Evolutionary conservation across 2,888 invertebrate species (phyloP).

Genomic region (Agrotis puta): DNA sequence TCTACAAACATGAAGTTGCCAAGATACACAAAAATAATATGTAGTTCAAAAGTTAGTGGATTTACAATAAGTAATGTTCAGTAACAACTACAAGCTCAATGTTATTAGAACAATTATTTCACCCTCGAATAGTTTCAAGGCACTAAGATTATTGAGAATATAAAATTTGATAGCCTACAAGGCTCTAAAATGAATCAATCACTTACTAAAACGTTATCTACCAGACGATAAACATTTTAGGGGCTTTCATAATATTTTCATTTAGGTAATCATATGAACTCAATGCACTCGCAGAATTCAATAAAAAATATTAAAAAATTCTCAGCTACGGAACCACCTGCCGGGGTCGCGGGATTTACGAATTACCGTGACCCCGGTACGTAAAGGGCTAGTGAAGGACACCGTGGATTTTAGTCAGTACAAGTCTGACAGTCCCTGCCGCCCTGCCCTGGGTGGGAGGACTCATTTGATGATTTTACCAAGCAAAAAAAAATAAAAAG

Average conservation of each 20-base stretch:
- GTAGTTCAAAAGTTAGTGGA: not conserved
- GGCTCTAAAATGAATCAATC: constrained; percentile 15
- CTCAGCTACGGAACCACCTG: constrained; percentile 33
- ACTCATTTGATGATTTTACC: too few relatives aligned
- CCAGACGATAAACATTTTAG: constrained; percentile 7
- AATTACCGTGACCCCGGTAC: too few relatives aligned
- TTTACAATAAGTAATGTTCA: not conserved
- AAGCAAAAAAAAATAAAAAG: too few relatives aligned
- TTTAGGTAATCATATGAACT: not conserved
- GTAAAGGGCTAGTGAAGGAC: too few relatives aligned
- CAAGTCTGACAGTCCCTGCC: too few relatives aligned
- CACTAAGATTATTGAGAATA: constrained; percentile 2
- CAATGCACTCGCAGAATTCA: constrained; percentile 48
- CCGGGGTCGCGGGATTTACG: too few relatives aligned
- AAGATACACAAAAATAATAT: not conserved
- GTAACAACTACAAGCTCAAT: not conserved
- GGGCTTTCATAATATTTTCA: constrained; percentile 9
- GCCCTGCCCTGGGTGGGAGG: too few relatives aligned
- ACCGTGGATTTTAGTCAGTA: too few relatives aligned
- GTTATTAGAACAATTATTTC: too few relatives aligned
- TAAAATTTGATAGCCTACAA: constrained; percentile 4
- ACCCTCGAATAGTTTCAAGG: not conserved
- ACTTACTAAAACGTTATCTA: not conserved
- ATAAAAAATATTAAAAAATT: constrained; percentile 34
- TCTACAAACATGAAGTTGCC: too few relatives aligned